Evolutionary conservation across 2,797 vertebrate species (phyloP), one percentile per base, ranked within the genome.

Genomic region (Orestias chungarensis): DNA sequence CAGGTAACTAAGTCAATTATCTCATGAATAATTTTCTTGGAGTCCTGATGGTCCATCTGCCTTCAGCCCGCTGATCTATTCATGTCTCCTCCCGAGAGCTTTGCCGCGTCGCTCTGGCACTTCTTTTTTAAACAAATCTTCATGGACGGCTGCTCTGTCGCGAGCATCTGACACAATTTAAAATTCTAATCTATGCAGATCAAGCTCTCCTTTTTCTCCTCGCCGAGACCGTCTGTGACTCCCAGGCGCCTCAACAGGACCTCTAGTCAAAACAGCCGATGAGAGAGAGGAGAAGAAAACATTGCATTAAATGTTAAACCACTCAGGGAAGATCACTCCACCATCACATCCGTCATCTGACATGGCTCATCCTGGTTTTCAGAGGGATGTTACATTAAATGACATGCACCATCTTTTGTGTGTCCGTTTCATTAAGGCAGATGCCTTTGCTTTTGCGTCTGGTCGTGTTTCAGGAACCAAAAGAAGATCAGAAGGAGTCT

Each of bases 181-280:
- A 82, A 92, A 93, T 83, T 92, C 85, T 87, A 90, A 93, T 92
- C 42, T 75, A 90, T 90, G 86, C 82, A 91, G 85, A 91, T 91
- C 2, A 6, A 67, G 75, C 68, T 61, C 76, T 77, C 78, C 69
- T 73, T 83, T 79, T 72, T 85, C n/a, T 80, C 74, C 66, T 81
- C 57, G 55, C 11, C 38, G 66, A 71, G 66, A 69, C 80, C 80
- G 79, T 52, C 42, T 59, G 73, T 82, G 82, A 71, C 70, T 86
- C 73, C 64, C 67, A 73, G 73, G 35, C 74, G 76, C 74, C 72
- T 50, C 66, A 84, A 70, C 20, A 4, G 46, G 68, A 77, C 66
- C 65, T 79, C 66, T 66, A 25, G 66, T 83, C 81, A 87, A 80
- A 49, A 67, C 70, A 78, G 50, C 66, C 10, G 7, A 73, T 69